phyloP scores from a whole-genome alignment of 2,888 invertebrate species.

The Catocala fraxini region DNA sequence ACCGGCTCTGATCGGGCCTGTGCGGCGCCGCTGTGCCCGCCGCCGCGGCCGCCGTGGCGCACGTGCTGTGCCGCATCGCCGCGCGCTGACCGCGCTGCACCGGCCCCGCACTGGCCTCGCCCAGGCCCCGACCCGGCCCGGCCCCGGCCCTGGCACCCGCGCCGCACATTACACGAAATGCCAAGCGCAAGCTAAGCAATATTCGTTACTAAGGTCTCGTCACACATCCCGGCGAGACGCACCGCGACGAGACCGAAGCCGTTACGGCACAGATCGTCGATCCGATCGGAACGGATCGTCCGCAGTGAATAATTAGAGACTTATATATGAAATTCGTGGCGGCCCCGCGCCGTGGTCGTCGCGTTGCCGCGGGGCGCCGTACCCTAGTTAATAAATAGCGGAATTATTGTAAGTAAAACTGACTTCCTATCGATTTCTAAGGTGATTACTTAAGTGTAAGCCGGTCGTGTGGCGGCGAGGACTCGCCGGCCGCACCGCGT shows the following conservation, averaged over 20 bases:
- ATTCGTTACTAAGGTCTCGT: constrained; percentile 42
- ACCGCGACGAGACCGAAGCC: constrained; percentile 13
- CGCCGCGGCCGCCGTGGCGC: constrained; percentile 78
- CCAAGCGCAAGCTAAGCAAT: constrained; percentile 44
- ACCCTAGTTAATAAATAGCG: constrained; percentile 81
- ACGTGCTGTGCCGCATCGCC: constrained; percentile 76
- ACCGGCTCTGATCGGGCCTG: constrained; percentile 88
- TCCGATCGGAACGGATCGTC: constrained; percentile 45
- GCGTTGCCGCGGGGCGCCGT: constrained; percentile 58
- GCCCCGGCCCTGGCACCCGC: constrained; percentile 27
- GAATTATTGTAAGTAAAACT: constrained; percentile 83
- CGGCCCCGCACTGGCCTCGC: constrained; percentile 53
- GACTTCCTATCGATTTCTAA: constrained; percentile 86
- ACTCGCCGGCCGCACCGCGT: constrained; percentile 47
- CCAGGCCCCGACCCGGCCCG: constrained; percentile 45
- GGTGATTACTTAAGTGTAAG: constrained; percentile 71
- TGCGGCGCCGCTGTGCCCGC: constrained; percentile 84
- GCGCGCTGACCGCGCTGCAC: constrained; percentile 69
- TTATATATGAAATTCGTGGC: constrained; percentile 75
- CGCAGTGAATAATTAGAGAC: constrained; percentile 74
- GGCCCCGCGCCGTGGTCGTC: constrained; percentile 53
- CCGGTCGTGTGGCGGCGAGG: constrained; percentile 47
- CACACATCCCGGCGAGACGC: constrained; percentile 31
- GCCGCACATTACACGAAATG: constrained; percentile 27
- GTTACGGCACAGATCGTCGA: constrained; percentile 8